Evolutionary conservation across 2,888 invertebrate species (phyloP).

Genomic region (Perizoma flavofasciatum): DNA sequence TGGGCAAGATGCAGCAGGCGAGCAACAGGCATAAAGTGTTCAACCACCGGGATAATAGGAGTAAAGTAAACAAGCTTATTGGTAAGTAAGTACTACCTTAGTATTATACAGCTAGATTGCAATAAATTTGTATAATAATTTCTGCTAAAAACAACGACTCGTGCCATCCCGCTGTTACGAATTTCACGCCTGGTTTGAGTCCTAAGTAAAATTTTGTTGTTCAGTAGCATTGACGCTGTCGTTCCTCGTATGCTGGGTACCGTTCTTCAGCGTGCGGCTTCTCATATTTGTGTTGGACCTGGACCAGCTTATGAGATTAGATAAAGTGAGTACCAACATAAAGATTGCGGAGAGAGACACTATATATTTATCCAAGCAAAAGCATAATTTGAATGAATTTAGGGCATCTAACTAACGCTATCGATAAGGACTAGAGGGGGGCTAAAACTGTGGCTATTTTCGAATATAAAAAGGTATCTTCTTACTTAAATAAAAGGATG

Average conservation of each 20-base stretch:
- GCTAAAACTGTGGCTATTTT: too few relatives aligned
- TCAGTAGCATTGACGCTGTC: constrained; percentile 73
- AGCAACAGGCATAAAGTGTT: constrained; percentile 50
- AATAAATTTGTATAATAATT: neutral
- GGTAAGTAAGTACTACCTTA: constrained; percentile 48
- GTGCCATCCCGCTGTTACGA: too few relatives aligned
- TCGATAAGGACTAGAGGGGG: too few relatives aligned
- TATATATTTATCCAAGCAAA: too few relatives aligned
- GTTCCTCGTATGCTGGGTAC: constrained; percentile 72
- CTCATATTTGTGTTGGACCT: constrained; percentile 54
- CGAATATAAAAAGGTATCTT: too few relatives aligned
- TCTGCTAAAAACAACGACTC: neutral
- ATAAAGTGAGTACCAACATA: constrained; percentile 44
- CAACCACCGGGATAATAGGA: constrained; percentile 57
- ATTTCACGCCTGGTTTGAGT: neutral
- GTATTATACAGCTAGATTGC: neutral
- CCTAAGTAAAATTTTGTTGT: constrained; percentile 37
- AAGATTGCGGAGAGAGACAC: too few relatives aligned
- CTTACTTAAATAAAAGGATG: too few relatives aligned
- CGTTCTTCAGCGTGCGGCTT: constrained; percentile 60
- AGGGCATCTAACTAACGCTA: too few relatives aligned
- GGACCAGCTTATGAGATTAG: constrained; percentile 45
- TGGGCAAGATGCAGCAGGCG: constrained; percentile 48
- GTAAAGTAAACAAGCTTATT: constrained; percentile 63
- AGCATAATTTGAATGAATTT: too few relatives aligned